Evolutionary conservation across 2,888 invertebrate species (phyloP), one percentile per base, ranked within the genome.

Genomic region (Sphaerophoria taeniata): DNA sequence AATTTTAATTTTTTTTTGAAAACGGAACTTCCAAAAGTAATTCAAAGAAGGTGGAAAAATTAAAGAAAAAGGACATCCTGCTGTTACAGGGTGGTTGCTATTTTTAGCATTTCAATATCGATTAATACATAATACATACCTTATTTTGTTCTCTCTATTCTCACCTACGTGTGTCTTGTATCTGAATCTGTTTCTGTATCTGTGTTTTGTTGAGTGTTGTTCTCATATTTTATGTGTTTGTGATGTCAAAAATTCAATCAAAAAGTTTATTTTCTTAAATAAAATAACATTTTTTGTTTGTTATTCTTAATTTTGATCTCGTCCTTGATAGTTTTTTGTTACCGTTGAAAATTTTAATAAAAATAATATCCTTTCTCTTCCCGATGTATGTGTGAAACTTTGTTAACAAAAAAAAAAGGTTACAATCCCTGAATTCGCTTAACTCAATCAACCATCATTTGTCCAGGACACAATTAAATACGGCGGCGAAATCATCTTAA

Each of bases 21-120:
- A 61, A 73, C 47, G 43, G 36, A 49, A 45, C 55, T 43, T 63
- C 58, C 56, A 56, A 56, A 72, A 72, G 72, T 70, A 73, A 81
- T 69, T 71, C 24, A 67, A 63, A 69, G 69, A 51, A 70, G 61
- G 63, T 71, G 34, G 24, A 24, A 24, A 24, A 24, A 24, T 24
- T 53, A 34, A 31, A 69, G 49, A 70, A 85, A 84, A 85, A 73
- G 81, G 80, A 73, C 85, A 85, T 85, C 85, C 77, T 85, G 76
- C 81, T 75, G 60, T 55, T 72, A 84, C 84, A 80, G 85, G 85
- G 85, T 85, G 81, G 76, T 73, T 85, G 70, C 81, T 85, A 85
- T 85, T 85, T 85, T 85, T 85, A 81, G 85, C 77, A 31, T 70
- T 65, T 60, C 49, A 65, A 55, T 81, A 85, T 85, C 85, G 85